Percentiles rank a stretch among this genome's conserved stretches.
Evolutionary conservation across 1,140 invertebrate species (phyloP).

Genomic region (Drosophila nigrodunni): DNA sequence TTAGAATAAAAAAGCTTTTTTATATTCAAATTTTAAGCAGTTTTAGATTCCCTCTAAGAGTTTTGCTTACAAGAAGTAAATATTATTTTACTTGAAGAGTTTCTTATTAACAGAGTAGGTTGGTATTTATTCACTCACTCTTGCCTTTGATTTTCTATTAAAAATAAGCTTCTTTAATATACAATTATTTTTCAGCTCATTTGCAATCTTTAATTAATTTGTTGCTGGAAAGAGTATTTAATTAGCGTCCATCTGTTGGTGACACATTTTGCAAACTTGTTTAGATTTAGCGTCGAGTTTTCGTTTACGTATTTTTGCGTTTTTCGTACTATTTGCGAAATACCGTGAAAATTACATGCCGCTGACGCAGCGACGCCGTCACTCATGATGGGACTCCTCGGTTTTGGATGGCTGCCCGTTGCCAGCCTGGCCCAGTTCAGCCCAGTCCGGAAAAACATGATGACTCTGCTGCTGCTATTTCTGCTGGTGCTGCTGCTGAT

Average conservation of each 20-base stretch:
- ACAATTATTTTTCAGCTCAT: too few species aligned
- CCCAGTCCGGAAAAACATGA: neutral
- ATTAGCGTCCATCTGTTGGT: neutral
- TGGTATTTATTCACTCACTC: too few species aligned
- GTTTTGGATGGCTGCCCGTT: conserved; percentile 15
- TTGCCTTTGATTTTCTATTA: too few species aligned
- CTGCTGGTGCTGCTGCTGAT: neutral
- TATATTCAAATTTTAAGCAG: too few species aligned
- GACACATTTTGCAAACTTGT: conserved; percentile 16
- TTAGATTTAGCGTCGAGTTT: conserved; percentile 49
- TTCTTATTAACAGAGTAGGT: too few species aligned
- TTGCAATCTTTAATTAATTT: neutral
- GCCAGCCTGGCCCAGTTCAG: too few species aligned
- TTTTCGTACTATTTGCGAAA: conserved; percentile 73
- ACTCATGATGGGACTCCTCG: conserved; percentile 58
- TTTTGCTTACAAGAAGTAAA: too few species aligned
- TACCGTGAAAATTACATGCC: conserved; percentile 78
- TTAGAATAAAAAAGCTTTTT: too few species aligned
- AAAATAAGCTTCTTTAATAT: too few species aligned
- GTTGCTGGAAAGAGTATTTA: neutral
- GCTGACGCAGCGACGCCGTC: conserved; percentile 75
- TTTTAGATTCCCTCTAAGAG: too few species aligned
- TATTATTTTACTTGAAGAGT: too few species aligned
- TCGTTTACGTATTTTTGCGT: conserved; percentile 66
- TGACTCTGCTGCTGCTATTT: neutral